These are phyloP conservation scores for Lasaia peninsularis DNA, from an alignment of 1,140 invertebrate species.

Conservation along the genomic window DNA sequence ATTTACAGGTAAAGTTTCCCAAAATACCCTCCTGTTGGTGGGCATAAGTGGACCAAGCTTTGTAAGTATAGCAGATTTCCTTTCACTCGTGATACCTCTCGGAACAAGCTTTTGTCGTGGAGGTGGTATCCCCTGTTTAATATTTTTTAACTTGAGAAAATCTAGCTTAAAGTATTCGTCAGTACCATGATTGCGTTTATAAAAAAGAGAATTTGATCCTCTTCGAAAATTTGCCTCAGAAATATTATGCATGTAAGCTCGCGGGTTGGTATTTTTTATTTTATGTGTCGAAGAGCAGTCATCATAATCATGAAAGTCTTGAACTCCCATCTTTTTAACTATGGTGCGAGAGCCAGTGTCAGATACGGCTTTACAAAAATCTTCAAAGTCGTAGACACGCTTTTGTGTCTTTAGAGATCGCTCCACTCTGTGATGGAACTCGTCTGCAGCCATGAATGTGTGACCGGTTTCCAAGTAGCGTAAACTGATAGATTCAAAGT, in stretches of 20 bases:
- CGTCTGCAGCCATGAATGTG: constrained; percentile 31
- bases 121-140: constrained; percentile 14
- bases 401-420: not conserved
- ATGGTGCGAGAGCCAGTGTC: too few species aligned
- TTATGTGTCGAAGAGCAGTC: too few species aligned
- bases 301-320: too few species aligned
- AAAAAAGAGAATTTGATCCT: constrained; percentile 18
- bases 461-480: constrained; percentile 17
- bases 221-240: constrained; percentile 18
- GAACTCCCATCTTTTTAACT: too few species aligned
- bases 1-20: constrained; percentile 17
- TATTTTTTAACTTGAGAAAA: constrained; percentile 20
- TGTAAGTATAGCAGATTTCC: constrained; percentile 16
- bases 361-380: too few species aligned
- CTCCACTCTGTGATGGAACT: constrained; percentile 35
- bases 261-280: too few species aligned
- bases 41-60: constrained; percentile 21
- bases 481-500: constrained; percentile 17
- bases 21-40: constrained; percentile 16
- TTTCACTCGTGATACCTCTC: constrained; percentile 13
- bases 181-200: constrained; percentile 15
- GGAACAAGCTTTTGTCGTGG: constrained; percentile 12
- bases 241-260: constrained; percentile 15
- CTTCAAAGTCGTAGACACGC: not conserved
- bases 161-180: constrained; percentile 17